A percentile compares a stretch with the other conserved stretches of the same genome.
Evolutionary conservation across 2,888 invertebrate genomes (phyloP).

Genomic region (Hirtodrosophila histrioides): DNA sequence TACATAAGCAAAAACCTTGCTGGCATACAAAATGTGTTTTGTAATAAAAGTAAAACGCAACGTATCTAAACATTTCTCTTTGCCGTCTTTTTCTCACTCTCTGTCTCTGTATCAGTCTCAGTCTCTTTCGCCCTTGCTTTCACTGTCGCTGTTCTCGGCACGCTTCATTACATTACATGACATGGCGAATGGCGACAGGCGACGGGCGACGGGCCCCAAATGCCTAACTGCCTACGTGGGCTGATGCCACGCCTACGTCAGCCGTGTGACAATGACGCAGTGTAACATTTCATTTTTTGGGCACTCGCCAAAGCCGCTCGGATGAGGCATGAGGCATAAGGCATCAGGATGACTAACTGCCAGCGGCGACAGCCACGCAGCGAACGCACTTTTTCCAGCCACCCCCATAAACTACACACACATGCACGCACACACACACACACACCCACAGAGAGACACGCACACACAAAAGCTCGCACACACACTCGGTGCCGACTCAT

Average conservation of each 20-base stretch:
- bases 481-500: slow-evolving; percentile 45
- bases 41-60: slow-evolving; percentile 56
- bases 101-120: not conserved
- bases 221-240: slow-evolving; percentile 24
- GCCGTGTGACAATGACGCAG: slow-evolving; percentile 75
- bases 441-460: slow-evolving; percentile 7
- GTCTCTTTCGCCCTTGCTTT: slow-evolving; percentile 7
- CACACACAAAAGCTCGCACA: slow-evolving; percentile 6
- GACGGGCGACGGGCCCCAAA: slow-evolving; percentile 45
- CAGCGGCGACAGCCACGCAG: slow-evolving; percentile 64
- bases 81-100: slow-evolving; percentile 2
- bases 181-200: slow-evolving; percentile 63
- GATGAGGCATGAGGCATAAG: slow-evolving; percentile 26
- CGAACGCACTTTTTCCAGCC: slow-evolving; percentile 61
- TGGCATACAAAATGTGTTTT: slow-evolving; percentile 58
- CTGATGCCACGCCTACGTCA: slow-evolving; percentile 39
- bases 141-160: slow-evolving; percentile 11
- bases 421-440: slow-evolving; percentile 23
- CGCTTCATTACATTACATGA: slow-evolving; percentile 78
- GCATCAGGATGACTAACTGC: slow-evolving; percentile 72
- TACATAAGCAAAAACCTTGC: slow-evolving; percentile 16
- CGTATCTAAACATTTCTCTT: slow-evolving; percentile 22
- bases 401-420: slow-evolving; percentile 33
- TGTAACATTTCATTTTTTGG: slow-evolving; percentile 59
- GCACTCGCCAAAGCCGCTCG: slow-evolving; percentile 15